Base-by-base conservation (phyloP, 2,797 vertebrate species). In the Ficedula albicollis region DNA sequence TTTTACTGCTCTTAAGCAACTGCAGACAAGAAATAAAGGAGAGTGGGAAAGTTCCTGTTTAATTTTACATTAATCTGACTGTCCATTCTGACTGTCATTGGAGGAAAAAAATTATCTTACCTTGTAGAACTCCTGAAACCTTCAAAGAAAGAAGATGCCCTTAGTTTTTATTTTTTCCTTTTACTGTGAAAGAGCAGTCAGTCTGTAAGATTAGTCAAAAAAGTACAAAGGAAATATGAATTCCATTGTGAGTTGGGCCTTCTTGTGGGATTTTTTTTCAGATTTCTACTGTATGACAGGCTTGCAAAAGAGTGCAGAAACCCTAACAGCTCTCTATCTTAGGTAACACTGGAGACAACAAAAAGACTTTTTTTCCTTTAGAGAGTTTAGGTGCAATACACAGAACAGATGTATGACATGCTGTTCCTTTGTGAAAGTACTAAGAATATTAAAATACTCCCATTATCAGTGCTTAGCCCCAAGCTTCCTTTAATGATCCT, bases 401-500 rank as follows among this genome's bases (percentile, higher is more conserved):
- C 29, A 92, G 90, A 97, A 72, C 68, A 96, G 93, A 97, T 95
- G 56, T 89, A 95, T 95, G 89, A 92, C 88, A 96, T 92, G 66
- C 92, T 89, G 67, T 94, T 97, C 88, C 84, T 97, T 95, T 97
- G 95, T 96, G 94, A 95, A 93, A 97, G 93, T 95, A 96, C 88
- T 36, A 12, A 94, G 96, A 98, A 97, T 97, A 97, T 97, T 97
- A 97, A 98, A 97, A 97, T 95, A 93, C 41, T 96, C 76, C 91
- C 93, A 96, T 97, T 97, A 97, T 96, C 92, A 96, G 81, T 97
- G 90, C 91, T 97, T 98, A 97, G 96, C 97, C 97, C 97, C 94
- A 90, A 98, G 97, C 97, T 96, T 96, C 75, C 84, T 97, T 97
- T 98, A 98, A 98, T 98, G 97, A 98, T 97, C 93, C 83, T 95